Base-by-base conservation (phyloP, 2,888 invertebrate genomes). In the Mimachlamys varia region DNA sequence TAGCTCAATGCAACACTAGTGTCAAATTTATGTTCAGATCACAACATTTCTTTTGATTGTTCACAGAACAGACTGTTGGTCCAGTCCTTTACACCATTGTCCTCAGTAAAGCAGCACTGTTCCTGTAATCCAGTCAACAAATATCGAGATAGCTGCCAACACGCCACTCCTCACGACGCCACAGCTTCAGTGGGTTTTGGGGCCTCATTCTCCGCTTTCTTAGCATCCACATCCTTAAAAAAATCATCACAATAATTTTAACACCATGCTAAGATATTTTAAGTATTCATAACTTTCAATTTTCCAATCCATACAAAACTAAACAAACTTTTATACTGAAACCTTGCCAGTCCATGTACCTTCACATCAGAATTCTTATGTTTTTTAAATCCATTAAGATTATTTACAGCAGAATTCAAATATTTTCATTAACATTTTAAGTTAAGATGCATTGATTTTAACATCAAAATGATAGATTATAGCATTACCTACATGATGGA, bases 141-240 rank as follows among this genome's bases (percentile, higher is more conserved):
- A 89, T n/a, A 89, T 13, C 17, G 1, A 53, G 37, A 88, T 88
- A 88, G 89, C 33, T 88, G 37, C 62, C 38, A 87, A 53, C 38
- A 37, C 33, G 44, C n/a, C 33, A 49, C 90, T 58, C 37, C 2
- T 89, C 88, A 92, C 15, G 92, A 90, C 0, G 90, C 92, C 22
- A 92, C 90, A 53, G 92, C 92, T 55, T 88, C 90, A 0, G 87
- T 58, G 33, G 53, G 90, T 89, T 89, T 88, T 1, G 33, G 37
- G 19, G 88, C 92, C 44, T 89, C 92, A 55, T 44, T 88, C 10
- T 88, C 89, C 10, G 53, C 89, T 27, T 92, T 90, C 88, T 90
- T 90, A 1, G 33, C 19, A 58, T 92, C 92, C 88, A 90, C 90
- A 90, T 92, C 92, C 92, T 92, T 49, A 15, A 90, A 90, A 88